phyloP scores from a whole-genome alignment of 1,140 invertebrate species.

The Drosophila varians region DNA sequence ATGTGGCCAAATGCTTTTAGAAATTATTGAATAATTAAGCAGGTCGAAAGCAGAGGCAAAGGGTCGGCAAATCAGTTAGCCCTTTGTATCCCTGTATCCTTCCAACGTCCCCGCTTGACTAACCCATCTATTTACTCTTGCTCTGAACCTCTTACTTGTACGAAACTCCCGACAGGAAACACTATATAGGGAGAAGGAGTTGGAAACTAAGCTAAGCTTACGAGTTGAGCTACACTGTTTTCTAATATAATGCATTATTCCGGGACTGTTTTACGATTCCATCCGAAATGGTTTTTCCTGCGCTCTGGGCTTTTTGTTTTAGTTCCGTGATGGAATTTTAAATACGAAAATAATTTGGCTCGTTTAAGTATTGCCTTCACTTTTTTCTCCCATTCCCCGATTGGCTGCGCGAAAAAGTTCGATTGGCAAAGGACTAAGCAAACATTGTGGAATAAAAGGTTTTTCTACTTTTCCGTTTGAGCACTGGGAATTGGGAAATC shows the following conservation, averaged over 20 bases:
- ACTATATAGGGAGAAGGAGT: too few species aligned
- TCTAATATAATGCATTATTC: background rate
- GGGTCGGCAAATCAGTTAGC: background rate
- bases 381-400: constrained; percentile 15
- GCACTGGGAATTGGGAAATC: constrained; percentile 1
- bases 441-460: constrained; percentile 83
- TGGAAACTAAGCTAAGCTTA: too few species aligned
- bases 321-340: constrained; percentile 82
- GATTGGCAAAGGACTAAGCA: constrained; percentile 80
- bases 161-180: constrained; percentile 62
- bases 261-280: background rate
- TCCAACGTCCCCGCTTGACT: background rate
- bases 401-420: constrained; percentile 66
- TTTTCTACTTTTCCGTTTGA: constrained; percentile 79
- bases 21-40: constrained; percentile 81
- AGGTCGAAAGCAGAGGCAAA: constrained; percentile 28
- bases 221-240: constrained; percentile 55
- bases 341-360: constrained; percentile 82
- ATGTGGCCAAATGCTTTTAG: constrained; percentile 79
- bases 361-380: constrained; percentile 75
- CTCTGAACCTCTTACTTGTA: constrained; percentile 77
- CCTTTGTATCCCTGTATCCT: background rate
- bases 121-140: constrained; percentile 60
- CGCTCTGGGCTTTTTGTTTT: constrained; percentile 71
- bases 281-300: background rate